These are phyloP conservation scores for Macropodus opercularis DNA, from an alignment of 2,797 vertebrate species.

Conservation along the genomic window DNA sequence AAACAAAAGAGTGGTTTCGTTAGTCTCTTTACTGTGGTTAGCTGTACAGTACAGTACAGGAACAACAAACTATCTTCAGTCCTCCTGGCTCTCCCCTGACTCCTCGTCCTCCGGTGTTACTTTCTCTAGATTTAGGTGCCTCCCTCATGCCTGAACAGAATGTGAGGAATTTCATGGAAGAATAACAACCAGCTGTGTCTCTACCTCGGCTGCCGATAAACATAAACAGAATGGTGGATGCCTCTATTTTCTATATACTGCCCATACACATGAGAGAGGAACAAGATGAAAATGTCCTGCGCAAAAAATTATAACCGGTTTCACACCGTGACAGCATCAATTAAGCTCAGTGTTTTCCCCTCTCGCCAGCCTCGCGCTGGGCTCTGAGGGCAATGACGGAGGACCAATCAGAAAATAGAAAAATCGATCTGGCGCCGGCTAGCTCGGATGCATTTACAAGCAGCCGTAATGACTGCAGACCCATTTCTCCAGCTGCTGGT, in stretches of 20 bases:
- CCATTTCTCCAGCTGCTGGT: constrained; percentile 61
- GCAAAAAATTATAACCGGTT: constrained; percentile 50
- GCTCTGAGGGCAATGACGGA: constrained; percentile 58
- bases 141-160: constrained; percentile 30
- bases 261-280: constrained; percentile 1
- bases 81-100: constrained; percentile 6
- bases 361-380: constrained; percentile 20
- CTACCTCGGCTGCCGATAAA: constrained; percentile 14
- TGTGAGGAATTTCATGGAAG: constrained; percentile 40
- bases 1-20: constrained; percentile 20
- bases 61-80: not conserved
- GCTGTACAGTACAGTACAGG: not conserved
- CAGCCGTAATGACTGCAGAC: constrained; percentile 70
- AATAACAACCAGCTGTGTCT: constrained; percentile 52
- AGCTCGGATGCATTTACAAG: constrained; percentile 75
- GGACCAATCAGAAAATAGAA: constrained; percentile 74
- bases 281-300: constrained; percentile 31
- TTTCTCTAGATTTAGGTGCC: constrained; percentile 25
- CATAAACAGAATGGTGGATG: constrained; percentile 15
- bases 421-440: constrained; percentile 75
- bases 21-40: constrained; percentile 16
- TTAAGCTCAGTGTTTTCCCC: constrained; percentile 37
- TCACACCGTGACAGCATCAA: constrained; percentile 49
- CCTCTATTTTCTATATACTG: not conserved
- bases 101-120: constrained; percentile 3